Percentiles rank a stretch among this genome's conserved stretches.
Evolutionary conservation across 2,113 vertebrate genomes (phyloP).

Genomic region (Sarotherodon lohbergeri): DNA sequence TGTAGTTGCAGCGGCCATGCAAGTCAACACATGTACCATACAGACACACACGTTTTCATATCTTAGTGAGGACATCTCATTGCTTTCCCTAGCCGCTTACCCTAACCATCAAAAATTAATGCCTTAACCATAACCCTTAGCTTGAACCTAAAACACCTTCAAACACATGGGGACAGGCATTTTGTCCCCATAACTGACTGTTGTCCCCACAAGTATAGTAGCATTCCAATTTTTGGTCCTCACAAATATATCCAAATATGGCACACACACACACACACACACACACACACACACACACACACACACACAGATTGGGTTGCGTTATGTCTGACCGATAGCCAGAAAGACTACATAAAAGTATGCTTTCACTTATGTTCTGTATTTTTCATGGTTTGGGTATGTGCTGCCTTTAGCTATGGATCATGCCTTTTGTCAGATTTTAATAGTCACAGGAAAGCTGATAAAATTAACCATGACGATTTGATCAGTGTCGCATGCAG

Average conservation of each 20-base stretch:
- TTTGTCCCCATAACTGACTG: not conserved
- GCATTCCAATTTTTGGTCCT: not conserved
- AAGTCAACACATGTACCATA: not conserved
- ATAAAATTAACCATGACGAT: not conserved
- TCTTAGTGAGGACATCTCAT: not conserved
- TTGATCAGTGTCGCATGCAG: not conserved
- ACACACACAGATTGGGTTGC: not conserved
- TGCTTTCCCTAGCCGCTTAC: not conserved
- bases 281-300: not conserved
- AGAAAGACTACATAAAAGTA: constrained; percentile 5
- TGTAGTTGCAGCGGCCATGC: not conserved
- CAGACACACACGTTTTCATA: not conserved
- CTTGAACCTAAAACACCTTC: not conserved
- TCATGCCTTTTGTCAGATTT: not conserved
- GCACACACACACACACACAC: not conserved
- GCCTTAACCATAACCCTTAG: not conserved
- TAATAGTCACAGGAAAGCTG: not conserved
- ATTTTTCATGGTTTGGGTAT: not conserved
- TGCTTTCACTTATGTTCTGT: constrained; percentile 23
- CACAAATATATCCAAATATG: not conserved
- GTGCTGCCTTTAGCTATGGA: not conserved
- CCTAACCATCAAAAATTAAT: not conserved
- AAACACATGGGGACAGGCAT: not conserved
- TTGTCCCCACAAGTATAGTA: not conserved
- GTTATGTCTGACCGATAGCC: not conserved